Percentiles rank a stretch among this genome's conserved stretches.
Evolutionary conservation across 2,797 vertebrate species (phyloP).

Genomic region (Petrocephalus schoutedeni): DNA sequence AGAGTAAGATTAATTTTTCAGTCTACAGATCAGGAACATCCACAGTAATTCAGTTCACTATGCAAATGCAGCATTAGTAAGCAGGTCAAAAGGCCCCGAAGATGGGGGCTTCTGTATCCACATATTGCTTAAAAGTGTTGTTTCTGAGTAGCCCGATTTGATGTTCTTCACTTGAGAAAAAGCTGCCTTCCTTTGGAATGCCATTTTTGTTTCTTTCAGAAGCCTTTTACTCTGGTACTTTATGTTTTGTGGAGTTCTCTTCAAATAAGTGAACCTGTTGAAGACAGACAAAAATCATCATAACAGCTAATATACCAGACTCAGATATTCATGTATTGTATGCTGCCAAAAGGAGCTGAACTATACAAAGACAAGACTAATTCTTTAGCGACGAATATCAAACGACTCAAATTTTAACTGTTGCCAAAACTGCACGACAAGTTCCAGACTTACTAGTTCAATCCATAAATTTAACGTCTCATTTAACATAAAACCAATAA

Average conservation of each 20-base stretch:
- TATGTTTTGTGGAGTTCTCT: slow-evolving; percentile 10
- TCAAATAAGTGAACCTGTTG: slow-evolving; percentile 27
- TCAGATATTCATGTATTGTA: background rate
- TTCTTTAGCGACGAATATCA: background rate
- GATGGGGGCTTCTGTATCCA: background rate
- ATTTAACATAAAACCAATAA: background rate
- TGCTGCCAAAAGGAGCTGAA: background rate
- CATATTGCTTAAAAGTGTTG: background rate
- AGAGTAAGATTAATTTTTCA: background rate
- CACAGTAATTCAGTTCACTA: background rate
- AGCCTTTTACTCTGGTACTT: slow-evolving; percentile 7
- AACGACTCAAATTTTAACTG: background rate
- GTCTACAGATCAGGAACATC: background rate
- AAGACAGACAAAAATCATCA: background rate
- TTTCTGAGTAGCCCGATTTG: background rate
- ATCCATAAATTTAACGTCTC: too few species aligned
- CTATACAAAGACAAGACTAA: background rate
- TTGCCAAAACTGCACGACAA: background rate
- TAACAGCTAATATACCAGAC: background rate
- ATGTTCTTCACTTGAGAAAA: background rate
- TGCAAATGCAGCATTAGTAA: background rate
- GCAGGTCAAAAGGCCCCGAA: background rate
- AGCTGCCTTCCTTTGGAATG: slow-evolving; percentile 5
- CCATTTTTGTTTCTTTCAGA: background rate
- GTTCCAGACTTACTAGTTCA: too few species aligned